Conservation (phyloP, 30 jellyfish, hydroid and myxozoan genomes). For the Cassiopea xamachana region DNA sequence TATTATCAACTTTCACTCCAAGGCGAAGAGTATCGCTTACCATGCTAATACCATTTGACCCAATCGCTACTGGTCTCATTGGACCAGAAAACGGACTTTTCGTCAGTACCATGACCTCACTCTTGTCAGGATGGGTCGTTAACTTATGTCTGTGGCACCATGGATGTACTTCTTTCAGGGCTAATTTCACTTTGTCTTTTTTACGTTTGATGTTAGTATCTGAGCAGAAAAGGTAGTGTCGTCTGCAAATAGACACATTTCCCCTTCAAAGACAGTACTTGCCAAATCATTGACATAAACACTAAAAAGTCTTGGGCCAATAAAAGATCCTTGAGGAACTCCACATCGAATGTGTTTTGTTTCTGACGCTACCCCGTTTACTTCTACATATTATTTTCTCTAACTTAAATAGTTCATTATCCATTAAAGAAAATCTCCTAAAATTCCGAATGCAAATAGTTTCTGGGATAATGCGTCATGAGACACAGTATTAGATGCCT, state of each 20-base stretch:
- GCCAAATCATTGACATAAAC: conserved; percentile 65
- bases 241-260: conserved; percentile 38
- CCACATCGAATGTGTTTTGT: conserved; percentile 34
- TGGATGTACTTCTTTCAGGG: conserved; percentile 5
- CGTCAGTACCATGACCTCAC: conserved; percentile 40
- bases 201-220: conserved; percentile 2
- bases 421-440: conserved; percentile 30
- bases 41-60: conserved; percentile 13
- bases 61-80: conserved; percentile 38
- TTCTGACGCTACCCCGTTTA: neutral
- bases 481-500: conserved; percentile 59
- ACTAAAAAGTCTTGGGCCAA: conserved; percentile 58
- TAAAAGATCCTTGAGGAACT: conserved; percentile 73
- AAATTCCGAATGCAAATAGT: conserved; percentile 49
- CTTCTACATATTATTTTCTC: conserved; percentile 24
- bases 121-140: conserved; percentile 34
- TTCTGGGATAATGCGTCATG: conserved; percentile 29
- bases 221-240: conserved; percentile 31
- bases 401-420: conserved; percentile 17
- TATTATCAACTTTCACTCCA: conserved; percentile 26
- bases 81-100: conserved; percentile 65
- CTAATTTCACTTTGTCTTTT: neutral
- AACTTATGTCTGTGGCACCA: conserved; percentile 13
- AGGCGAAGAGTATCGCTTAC: conserved; percentile 41
- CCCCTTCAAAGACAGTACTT: conserved; percentile 13